Conservation (phyloP, 2,113 vertebrate genomes). For the Cryptomyrus ogoouensis region DNA sequence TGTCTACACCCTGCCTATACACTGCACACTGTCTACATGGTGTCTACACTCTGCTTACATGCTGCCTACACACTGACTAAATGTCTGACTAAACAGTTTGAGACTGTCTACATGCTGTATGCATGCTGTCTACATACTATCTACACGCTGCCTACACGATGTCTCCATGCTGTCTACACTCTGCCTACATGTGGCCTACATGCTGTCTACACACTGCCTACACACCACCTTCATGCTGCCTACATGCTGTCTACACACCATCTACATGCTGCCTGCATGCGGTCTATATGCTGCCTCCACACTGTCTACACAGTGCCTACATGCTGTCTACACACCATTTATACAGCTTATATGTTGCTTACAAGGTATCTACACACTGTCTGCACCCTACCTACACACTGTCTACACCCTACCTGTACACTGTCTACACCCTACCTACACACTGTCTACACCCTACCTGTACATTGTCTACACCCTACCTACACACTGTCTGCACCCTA, state of each 20-base stretch:
- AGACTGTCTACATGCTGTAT: not conserved
- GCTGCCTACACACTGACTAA: not conserved
- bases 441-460: too few species aligned
- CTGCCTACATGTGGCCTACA: not conserved
- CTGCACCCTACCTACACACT: too few species aligned
- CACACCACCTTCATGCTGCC: too few species aligned
- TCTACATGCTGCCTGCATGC: not conserved
- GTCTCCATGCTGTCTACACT: not conserved
- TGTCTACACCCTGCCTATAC: not conserved
- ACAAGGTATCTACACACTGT: too few species aligned
- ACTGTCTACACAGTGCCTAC: too few species aligned
- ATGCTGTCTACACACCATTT: not conserved
- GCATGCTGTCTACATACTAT: not conserved
- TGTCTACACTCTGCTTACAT: not conserved
- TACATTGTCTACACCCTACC: too few species aligned
- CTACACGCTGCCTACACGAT: not conserved
- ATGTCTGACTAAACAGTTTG: too few species aligned
- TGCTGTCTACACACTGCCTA: not conserved
- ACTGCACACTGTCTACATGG: not conserved
- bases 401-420: too few species aligned
- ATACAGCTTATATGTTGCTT: not conserved
- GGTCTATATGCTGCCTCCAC: too few species aligned
- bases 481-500: too few species aligned
- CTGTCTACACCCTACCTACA: too few species aligned
- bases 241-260: not conserved